These are phyloP conservation scores for Thymelicus lineola DNA, from an alignment of 2,888 invertebrate species.

Conservation along the genomic window DNA sequence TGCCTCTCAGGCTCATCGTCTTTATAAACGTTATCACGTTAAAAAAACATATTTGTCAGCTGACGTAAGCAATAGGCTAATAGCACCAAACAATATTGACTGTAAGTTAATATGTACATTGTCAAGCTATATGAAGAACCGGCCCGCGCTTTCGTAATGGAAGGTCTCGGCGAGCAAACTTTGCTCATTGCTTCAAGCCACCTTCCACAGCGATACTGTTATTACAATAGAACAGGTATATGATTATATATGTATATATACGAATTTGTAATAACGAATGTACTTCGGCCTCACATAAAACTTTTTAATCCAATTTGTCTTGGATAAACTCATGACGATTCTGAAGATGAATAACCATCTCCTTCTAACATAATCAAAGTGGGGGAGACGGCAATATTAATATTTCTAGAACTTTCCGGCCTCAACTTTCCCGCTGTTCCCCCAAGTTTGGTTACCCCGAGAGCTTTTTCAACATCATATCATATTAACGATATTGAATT, in stretches of 20 bases:
- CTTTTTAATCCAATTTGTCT: conserved; percentile 1
- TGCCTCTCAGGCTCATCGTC: no score
- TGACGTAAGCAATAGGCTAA: no score
- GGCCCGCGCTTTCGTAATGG: not conserved
- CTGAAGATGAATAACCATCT: conserved; percentile 5
- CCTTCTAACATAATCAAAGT: conserved; percentile 8
- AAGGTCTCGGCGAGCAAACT: conserved; percentile 24
- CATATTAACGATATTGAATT: conserved; percentile 19
- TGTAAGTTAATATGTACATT: not conserved
- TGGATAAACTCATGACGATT: not conserved
- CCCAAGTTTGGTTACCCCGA: conserved; percentile 19
- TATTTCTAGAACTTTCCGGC: conserved; percentile 15
- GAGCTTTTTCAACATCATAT: conserved; percentile 20
- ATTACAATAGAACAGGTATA: conserved; percentile 4
- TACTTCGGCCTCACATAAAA: not conserved
- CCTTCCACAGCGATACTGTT: conserved; percentile 15
- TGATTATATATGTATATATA: not conserved
- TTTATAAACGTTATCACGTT: no score
- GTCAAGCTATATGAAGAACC: not conserved
- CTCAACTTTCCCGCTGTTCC: conserved; percentile 6
- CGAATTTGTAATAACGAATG: conserved; percentile 1
- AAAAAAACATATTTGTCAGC: no score
- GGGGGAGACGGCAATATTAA: conserved; percentile 2
- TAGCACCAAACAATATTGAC: no score
- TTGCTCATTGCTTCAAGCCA: conserved; percentile 24